Base-by-base conservation (phyloP, 2,888 invertebrate genomes). In the Ophioninae sp. region DNA sequence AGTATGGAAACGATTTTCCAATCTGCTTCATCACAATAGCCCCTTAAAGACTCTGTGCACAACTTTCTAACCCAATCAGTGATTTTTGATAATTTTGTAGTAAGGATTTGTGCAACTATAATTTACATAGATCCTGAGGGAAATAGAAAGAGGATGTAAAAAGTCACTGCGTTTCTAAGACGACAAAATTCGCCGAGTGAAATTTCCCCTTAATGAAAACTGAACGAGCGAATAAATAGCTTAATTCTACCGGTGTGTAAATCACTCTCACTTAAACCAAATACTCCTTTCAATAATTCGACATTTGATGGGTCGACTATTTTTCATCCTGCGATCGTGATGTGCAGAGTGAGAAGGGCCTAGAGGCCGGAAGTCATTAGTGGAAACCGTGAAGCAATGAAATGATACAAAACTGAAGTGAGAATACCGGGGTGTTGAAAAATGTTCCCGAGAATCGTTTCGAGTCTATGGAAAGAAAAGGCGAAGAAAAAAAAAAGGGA, bases 361-460 rank as follows among this genome's bases (percentile, higher is more conserved):
- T 79, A 22, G 41, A 72, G 65, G 23, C 20, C 78, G 78, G 78
- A 79, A 79, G 64, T 58, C 78, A 63, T 72, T 79, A 72, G 64
- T 39, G 63, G 20, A 22, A 78, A 10, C 20, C 51, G 17, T 20
- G 39, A 8, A 76, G 61, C 44, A 61, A 69, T 58, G 72, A 67
- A 67, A 67, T 65, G 71, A 72, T 65, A 79, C 72, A 64, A 79
- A 73, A 67, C 59, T 17, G 59, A 59, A 73, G 20, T 44, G 59
- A 44, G 69, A 69, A 77, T 69, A 58, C 22, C 37, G 17, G 51
- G 65, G 79, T 59, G 79, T 73, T 59, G 59, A 74, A 81, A 82
- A 82, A 78, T 68, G 58, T 82, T 67, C 68, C 51, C 63, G 51
- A 73, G 73, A 78, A 82, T 78, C 67, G 77, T 80, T 80, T 82